Base-by-base conservation (phyloP, 2,888 invertebrate genomes). In the Andrena hattorfiana region DNA sequence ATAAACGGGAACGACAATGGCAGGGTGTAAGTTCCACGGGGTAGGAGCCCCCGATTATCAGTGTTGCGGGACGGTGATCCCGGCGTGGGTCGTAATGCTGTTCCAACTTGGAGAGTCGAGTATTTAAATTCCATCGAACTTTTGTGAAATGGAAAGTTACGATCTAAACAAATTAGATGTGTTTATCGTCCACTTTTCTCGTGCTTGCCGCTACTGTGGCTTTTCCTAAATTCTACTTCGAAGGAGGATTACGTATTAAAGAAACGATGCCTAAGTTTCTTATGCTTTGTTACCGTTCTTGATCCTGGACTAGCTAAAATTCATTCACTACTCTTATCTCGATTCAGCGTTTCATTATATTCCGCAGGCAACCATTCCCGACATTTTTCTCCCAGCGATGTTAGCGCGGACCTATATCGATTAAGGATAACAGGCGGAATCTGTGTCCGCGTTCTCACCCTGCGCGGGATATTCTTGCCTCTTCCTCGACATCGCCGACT, bases 381-480 rank as follows among this genome's bases (percentile, higher is more conserved):
- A 26, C 2, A 13, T n/a, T 60, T 69, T 20, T 10, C 16, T 42
- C 4, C 13, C 20, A 7, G 26, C 16, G 51, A 69, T 49, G 60
- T 60, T 30, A n/a, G 4, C 13, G 42, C 42, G 26, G 2, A 23
- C 56, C 48, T 0, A 7, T 74, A 77, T 77, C 73, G 77, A 77
- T 77, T 73, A 67, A 62, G 35, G 28, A 23, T 30, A 28, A 51
- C 16, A 28, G 26, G 26, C 32, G 48, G 68, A 81, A 79, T 72
- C 81, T 56, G 49, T 42, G 67, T 67, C 54, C 20, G 20, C 67
- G 73, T 68, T 54, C 69, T 69, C 30, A 7, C 28, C 4, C 20
- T 2, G 28, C 16, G 2, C 26, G 28, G n/a, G 10, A 32, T 59
- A 76, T 66, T 42, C 66, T 30, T 32, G 60, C 6, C 42, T 48